Base-by-base conservation (phyloP, 2,888 invertebrate genomes). In the Eristalis arbustorum region DNA sequence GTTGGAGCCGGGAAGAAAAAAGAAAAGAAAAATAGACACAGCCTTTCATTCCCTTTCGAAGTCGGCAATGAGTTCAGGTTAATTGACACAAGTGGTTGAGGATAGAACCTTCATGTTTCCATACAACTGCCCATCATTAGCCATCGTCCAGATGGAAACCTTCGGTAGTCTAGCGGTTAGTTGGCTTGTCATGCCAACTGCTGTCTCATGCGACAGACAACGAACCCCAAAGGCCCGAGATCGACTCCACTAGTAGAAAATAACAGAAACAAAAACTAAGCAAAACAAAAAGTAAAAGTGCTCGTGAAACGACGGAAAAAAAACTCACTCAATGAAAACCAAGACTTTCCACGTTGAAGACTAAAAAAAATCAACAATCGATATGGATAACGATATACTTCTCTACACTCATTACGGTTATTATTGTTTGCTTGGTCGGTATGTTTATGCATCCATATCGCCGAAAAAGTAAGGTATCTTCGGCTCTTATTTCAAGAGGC, bases 351-450 rank as follows among this genome's bases (percentile, higher is more conserved):
- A 49, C 49, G 18, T 8, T 49, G 18, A 18, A 49, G 2, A 18
- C n/a, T 18, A 42, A 42, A 42, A 42, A n/a, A 1, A 49, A 49
- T 8, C 18, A 49, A 49, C 18, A 56, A 71, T 64, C 42, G 69
- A 69, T 68, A n/a, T 10, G 25, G 13, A 14, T 13, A 61, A 63
- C 63, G 57, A 64, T 77, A 81, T 64, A 59, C 18, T 49, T 79
- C 49, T 79, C 31, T 8, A 79, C 68, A 79, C 83, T 87, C 87
- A 87, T 87, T 87, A 87, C 78, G 59, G 56, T 87, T 79, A 87
- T 87, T 87, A 79, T 79, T 87, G 68, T 64, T 64, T 69, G 74
- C 74, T 37, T 64, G 71, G 49, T 49, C 37, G 64, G 69, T 18
- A 49, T 71, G 59, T 66, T 68, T 76, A 64, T 81, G 72, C 56